These are phyloP conservation scores for Spea bombifrons DNA, from an alignment of 2,113 vertebrate genomes.

Conservation along the genomic window DNA sequence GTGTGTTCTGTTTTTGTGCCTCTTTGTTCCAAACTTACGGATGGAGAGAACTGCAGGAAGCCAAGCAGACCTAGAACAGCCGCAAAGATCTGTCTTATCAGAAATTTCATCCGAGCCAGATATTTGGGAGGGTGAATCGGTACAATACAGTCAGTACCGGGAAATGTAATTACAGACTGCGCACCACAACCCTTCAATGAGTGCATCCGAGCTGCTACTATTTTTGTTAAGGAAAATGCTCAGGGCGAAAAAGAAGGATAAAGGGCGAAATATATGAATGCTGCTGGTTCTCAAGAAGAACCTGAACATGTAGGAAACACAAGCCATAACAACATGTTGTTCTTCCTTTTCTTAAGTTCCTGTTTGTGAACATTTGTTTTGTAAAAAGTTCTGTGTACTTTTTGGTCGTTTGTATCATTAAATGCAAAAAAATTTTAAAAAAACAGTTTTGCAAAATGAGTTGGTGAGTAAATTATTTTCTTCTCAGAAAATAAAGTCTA, in stretches of 20 bases:
- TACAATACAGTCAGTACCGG: conserved; percentile 35
- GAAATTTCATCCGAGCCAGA: conserved; percentile 14
- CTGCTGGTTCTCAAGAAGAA: neutral
- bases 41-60: conserved; percentile 26
- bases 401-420: no score
- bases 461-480: no score
- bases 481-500: no score
- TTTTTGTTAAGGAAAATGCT: neutral
- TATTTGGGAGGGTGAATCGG: conserved; percentile 30
- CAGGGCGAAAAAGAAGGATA: neutral
- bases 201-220: neutral
- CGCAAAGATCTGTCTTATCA: conserved; percentile 31
- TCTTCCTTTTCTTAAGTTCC: conserved; percentile 29
- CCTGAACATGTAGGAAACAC: neutral
- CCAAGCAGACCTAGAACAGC: conserved; percentile 16
- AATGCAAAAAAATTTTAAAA: no score
- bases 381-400: neutral
- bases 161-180: conserved; percentile 37
- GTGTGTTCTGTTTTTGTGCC: conserved; percentile 32
- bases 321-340: neutral
- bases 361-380: neutral
- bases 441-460: no score
- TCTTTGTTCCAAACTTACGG: conserved; percentile 34
- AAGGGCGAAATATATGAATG: neutral
- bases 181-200: conserved; percentile 26